Percentiles rank a stretch among this genome's conserved stretches.
Conservation (phyloP, 2,888 invertebrate species). For the Creontiades dilutus region DNA sequence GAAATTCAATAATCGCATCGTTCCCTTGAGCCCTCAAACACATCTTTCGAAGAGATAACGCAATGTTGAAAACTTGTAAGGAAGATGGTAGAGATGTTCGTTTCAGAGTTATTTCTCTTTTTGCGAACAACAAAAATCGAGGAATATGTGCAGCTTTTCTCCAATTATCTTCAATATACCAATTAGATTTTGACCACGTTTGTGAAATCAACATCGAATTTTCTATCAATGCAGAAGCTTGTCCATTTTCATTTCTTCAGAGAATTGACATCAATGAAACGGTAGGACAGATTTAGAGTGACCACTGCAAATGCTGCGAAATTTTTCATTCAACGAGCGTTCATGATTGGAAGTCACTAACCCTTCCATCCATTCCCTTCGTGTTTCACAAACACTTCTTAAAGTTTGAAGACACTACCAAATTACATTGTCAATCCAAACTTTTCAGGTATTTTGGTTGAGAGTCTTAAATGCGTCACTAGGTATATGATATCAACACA, state of each 20-base stretch:
- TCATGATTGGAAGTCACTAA: no score
- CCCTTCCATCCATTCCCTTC: no score
- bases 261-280: neutral
- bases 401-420: no score
- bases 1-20: no score
- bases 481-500: no score
- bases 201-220: no score
- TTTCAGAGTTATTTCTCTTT: neutral
- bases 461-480: no score
- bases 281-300: neutral
- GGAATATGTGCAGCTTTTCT: neutral
- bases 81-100: neutral
- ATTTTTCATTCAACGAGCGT: neutral
- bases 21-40: no score
- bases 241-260: conserved; percentile 43
- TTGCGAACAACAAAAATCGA: neutral
- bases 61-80: neutral
- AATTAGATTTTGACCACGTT: conserved; percentile 44
- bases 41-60: no score
- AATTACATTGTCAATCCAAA: no score
- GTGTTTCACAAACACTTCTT: no score
- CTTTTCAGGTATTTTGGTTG: no score
- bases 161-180: neutral
- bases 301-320: neutral
- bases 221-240: conserved; percentile 12